Conservation (phyloP, 2,797 vertebrate species). For the Pantherophis alleghaniensis region DNA sequence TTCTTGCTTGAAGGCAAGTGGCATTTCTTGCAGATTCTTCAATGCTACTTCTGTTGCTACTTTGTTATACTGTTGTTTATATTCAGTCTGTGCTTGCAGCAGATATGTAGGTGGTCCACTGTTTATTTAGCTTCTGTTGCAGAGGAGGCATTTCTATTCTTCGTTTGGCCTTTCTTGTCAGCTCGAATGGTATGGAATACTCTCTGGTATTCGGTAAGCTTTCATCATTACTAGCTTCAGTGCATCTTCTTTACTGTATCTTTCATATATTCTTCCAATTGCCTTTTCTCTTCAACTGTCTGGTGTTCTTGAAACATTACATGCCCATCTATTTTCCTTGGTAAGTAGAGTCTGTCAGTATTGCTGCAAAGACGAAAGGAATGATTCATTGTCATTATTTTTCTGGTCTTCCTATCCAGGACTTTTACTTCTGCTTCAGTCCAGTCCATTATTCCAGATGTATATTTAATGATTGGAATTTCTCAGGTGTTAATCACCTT, state of each 20-base stretch:
- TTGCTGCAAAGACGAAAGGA: background rate
- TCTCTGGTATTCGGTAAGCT: background rate
- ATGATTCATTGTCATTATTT: background rate
- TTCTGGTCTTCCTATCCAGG: background rate
- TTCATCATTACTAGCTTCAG: background rate
- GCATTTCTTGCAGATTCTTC: background rate
- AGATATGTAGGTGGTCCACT: background rate
- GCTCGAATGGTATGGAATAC: background rate
- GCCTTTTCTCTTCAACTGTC: background rate
- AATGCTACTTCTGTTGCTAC: background rate
- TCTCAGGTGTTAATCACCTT: background rate
- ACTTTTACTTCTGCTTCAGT: background rate
- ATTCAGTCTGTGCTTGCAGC: background rate
- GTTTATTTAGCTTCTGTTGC: background rate
- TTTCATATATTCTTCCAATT: background rate
- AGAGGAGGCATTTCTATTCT: background rate
- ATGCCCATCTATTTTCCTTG: background rate
- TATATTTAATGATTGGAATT: background rate
- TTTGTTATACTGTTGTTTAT: background rate
- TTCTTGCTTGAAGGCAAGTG: background rate
- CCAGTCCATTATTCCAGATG: background rate
- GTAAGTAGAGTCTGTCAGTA: background rate
- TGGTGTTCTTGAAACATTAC: background rate
- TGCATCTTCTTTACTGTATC: background rate
- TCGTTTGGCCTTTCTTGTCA: background rate